Percentiles rank a stretch among this genome's conserved stretches.
Conservation (phyloP, 2,888 invertebrate genomes). For the Synergus japonicus region DNA sequence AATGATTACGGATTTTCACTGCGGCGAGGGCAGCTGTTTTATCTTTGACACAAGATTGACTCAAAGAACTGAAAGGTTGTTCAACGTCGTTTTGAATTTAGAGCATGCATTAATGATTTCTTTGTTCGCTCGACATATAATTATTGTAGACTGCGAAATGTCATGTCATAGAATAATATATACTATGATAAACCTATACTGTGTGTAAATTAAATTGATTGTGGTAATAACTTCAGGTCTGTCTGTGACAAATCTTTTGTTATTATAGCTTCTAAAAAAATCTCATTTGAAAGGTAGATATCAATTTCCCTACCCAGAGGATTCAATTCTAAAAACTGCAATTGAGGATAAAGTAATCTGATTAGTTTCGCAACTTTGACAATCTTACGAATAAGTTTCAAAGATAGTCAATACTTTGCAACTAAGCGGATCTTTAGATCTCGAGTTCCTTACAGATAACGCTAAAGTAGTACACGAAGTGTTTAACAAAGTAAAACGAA, state of each 20-base stretch:
- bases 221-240: background rate
- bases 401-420: slow-evolving; percentile 23
- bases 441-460: slow-evolving; percentile 10
- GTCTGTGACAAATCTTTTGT: background rate
- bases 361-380: slow-evolving; percentile 8
- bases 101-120: slow-evolving; percentile 23
- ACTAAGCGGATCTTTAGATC: slow-evolving; percentile 39
- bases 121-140: slow-evolving; percentile 23
- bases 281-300: background rate
- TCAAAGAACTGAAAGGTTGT: slow-evolving; percentile 18
- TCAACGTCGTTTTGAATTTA: background rate
- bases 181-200: background rate
- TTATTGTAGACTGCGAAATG: slow-evolving; percentile 25
- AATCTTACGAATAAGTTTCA: slow-evolving; percentile 31
- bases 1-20: background rate
- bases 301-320: background rate
- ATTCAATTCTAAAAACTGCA: background rate
- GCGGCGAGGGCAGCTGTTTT: background rate
- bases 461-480: slow-evolving; percentile 15
- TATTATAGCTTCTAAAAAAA: background rate
- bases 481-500: slow-evolving; percentile 35
- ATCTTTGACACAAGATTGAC: background rate
- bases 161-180: background rate
- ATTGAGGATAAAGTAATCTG: background rate
- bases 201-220: slow-evolving; percentile 1